These are phyloP conservation scores for Bradypodion ventrale DNA, from an alignment of 2,797 vertebrate genomes.

Conservation along the genomic window DNA sequence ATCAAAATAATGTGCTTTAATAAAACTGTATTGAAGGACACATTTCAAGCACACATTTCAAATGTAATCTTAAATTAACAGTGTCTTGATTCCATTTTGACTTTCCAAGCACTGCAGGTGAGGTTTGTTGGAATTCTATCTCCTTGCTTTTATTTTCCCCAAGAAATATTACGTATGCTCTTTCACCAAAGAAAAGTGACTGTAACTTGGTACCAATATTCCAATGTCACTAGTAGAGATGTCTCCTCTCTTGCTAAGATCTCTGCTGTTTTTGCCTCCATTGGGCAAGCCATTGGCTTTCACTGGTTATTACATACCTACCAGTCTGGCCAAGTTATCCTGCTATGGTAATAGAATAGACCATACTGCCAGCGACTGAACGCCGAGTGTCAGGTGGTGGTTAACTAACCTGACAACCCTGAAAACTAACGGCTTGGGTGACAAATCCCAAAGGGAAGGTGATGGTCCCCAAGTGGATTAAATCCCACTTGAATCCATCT, in stretches of 20 bases:
- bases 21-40: background rate
- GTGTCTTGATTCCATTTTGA: conserved; percentile 56
- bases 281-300: background rate
- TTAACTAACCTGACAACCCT: no score
- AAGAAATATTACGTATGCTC: background rate
- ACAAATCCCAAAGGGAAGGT: no score
- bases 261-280: background rate
- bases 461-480: no score
- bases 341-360: no score
- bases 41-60: conserved; percentile 7
- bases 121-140: conserved; percentile 43
- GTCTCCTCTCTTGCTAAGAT: background rate
- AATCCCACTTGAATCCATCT: no score
- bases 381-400: no score
- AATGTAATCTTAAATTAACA: conserved; percentile 16
- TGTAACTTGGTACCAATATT: background rate
- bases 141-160: conserved; percentile 15
- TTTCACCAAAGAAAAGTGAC: background rate
- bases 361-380: no score
- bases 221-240: background rate
- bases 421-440: no score
- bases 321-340: no score
- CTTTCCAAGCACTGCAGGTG: conserved; percentile 43
- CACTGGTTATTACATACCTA: no score
- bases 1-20: background rate